These are phyloP conservation scores for Myripristis jacobus DNA, from an alignment of 2,797 vertebrate species.

Conservation along the genomic window DNA sequence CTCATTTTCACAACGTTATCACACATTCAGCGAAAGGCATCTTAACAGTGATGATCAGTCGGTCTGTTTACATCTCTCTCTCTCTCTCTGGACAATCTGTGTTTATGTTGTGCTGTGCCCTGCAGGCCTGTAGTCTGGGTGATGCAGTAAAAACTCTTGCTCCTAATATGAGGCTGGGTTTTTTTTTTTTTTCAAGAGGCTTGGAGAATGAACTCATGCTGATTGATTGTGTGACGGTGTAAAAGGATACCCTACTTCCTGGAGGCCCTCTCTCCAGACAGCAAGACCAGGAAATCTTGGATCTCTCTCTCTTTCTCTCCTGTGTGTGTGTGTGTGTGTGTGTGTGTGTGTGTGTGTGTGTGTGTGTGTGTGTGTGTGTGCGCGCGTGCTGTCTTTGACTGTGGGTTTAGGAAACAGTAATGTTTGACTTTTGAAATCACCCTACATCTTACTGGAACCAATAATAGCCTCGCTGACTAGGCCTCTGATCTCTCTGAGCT, in stretches of 20 bases:
- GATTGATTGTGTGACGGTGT: conserved; percentile 84
- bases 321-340: conserved; percentile 34
- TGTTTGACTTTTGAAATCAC: conserved; percentile 42
- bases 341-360: conserved; percentile 27
- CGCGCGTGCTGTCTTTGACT: conserved; percentile 38
- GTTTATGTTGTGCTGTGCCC: conserved; percentile 41
- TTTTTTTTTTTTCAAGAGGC: conserved; percentile 67
- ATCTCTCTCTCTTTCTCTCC: conserved; percentile 34
- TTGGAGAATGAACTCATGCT: conserved; percentile 83
- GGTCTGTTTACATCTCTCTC: conserved; percentile 54
- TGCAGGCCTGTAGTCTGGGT: conserved; percentile 43
- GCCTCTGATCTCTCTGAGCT: conserved; percentile 9
- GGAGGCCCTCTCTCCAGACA: conserved; percentile 74
- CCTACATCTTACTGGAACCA: background rate
- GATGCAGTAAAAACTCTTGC: conserved; percentile 59
- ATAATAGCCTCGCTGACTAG: conserved; percentile 6
- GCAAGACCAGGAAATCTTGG: conserved; percentile 72
- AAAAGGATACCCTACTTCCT: conserved; percentile 86
- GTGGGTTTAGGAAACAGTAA: conserved; percentile 41
- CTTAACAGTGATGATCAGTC: conserved; percentile 33
- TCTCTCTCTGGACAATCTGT: background rate
- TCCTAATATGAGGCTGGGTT: conserved; percentile 47
- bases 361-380: conserved; percentile 27
- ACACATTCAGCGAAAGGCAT: conserved; percentile 34
- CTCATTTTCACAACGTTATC: conserved; percentile 26